Conservation (phyloP, 2,888 invertebrate genomes). For the Rhagium mordax region DNA sequence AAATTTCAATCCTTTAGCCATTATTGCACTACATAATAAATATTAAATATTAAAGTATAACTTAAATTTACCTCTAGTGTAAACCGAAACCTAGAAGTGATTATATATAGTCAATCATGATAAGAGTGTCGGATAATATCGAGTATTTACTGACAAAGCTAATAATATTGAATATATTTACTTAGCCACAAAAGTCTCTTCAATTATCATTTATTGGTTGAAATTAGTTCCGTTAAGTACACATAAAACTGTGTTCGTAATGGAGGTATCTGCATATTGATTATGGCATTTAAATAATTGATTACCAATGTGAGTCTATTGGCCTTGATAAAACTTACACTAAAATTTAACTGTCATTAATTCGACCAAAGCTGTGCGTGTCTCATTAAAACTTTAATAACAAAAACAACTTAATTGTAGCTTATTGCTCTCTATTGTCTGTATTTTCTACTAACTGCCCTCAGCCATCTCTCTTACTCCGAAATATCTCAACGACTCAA, state of each 20-base stretch:
- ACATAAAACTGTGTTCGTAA: not conserved
- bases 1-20: no score
- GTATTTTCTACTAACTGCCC: constrained; percentile 3
- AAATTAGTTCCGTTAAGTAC: not conserved
- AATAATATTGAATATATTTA: not conserved
- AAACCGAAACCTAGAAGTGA: not conserved
- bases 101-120: not conserved
- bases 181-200: no score
- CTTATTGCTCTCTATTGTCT: constrained; percentile 6
- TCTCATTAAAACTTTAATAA: constrained; percentile 20
- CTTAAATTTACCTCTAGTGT: no score
- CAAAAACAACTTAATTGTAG: constrained; percentile 20
- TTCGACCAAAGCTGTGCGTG: constrained; percentile 1
- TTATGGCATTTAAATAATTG: constrained; percentile 20
- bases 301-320: not conserved
- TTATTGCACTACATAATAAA: no score
- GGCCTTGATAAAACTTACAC: not conserved
- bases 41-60: no score
- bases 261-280: constrained; percentile 2
- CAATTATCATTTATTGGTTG: not conserved
- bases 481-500: constrained; percentile 36
- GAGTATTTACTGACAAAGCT: not conserved
- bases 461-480: constrained; percentile 1
- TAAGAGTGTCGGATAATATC: not conserved
- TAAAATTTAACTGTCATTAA: not conserved